Evolutionary conservation across 1,140 invertebrate genomes (phyloP).

Genomic region (Polyergus mexicanus): DNA sequence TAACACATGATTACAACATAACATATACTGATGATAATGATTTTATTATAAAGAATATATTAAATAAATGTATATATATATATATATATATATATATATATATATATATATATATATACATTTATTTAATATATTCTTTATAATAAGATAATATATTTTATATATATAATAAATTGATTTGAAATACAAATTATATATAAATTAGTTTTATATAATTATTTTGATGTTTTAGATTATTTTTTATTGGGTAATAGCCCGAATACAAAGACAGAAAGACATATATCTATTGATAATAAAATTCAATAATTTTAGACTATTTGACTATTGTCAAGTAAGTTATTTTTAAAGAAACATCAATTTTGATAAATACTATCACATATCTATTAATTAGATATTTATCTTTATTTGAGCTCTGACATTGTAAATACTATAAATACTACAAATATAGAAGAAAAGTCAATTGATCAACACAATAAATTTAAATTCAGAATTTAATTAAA

Average conservation of each 20-base stretch:
- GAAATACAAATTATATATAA: background rate
- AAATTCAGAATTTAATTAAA: conserved; percentile 2
- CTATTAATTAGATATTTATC: conserved; percentile 72
- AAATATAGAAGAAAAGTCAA: background rate
- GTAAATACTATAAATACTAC: conserved; percentile 19
- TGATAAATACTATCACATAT: background rate
- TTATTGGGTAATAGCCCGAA: background rate
- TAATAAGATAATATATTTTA: background rate
- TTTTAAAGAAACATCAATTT: background rate
- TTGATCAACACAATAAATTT: background rate
- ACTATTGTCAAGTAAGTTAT: conserved; percentile 56
- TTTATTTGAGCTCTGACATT: conserved; percentile 72
- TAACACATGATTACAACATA: background rate
- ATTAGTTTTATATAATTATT: background rate
- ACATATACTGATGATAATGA: background rate
- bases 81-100: no score
- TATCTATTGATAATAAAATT: background rate
- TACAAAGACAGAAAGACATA: background rate
- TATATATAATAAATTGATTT: background rate
- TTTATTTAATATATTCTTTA: no score
- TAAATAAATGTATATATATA: background rate
- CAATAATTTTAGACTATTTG: background rate
- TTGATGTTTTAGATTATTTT: conserved; percentile 29
- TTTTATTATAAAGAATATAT: background rate
- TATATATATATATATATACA: no score